Base-by-base conservation (phyloP, 2,797 vertebrate genomes). In the Euthynnus affinis region DNA sequence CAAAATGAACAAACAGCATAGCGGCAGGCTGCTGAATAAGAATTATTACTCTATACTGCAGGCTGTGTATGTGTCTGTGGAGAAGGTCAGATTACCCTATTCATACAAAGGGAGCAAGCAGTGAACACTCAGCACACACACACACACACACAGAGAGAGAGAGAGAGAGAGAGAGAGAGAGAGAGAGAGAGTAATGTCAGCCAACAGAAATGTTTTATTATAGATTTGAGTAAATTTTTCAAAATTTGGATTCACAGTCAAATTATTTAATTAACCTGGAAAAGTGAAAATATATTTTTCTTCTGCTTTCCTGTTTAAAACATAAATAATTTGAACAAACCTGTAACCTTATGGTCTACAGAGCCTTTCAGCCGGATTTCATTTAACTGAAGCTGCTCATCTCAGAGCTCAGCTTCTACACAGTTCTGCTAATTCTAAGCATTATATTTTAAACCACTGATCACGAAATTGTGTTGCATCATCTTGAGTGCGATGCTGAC, bases 41-140 rank as follows among this genome's bases (percentile, higher is more conserved):
- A 71, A 87, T 29, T 40, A 83, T 71, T 61, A 81, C 56, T 60
- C 56, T 61, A 74, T 67, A 63, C 76, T 61, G 46, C 52, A 42
- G 67, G 14, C 20, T 71, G 60, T 71, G 71, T 78, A 46, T 52
- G 18, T 42, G 61, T 59, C 60, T 44, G 56, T 46, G 15, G 18
- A 57, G 57, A 72, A 77, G 84, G 82, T 87, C 80, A 89, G 32
- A 81, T 85, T 79, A 79, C 34, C 63, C 12, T 83, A 83, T 85
- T 87, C 80, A 89, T 85, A 22, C 25, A 40, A 18, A 70, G 34
- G 5, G 29, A 55, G 49, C 23, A 27, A 15, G 56, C 49, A 63
- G 29, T 64, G 34, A 46, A 65, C 53, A 64, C 8, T 32, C 18
- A 59, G n/a, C 65, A 68, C 29, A 40, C 57, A 64, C 52, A 15